phyloP scores from a whole-genome alignment of 2,797 vertebrate genomes.

The Phataginus tetradactyla region DNA sequence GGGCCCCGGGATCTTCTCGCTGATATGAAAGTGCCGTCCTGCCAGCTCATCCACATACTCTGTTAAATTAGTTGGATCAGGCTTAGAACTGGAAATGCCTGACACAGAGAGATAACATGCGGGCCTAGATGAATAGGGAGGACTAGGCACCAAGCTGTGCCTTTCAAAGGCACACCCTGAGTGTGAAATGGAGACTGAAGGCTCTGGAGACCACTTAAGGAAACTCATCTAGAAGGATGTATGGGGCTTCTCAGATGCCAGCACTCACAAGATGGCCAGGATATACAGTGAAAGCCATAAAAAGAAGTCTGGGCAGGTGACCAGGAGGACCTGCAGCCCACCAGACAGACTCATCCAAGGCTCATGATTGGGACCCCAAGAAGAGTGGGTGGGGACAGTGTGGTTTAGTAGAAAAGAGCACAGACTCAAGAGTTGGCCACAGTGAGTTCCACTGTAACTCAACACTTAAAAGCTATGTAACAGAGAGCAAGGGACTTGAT shows the following conservation, averaged over 20 bases:
- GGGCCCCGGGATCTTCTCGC: conserved; percentile 43
- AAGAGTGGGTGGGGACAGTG: background rate
- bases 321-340: background rate
- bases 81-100: conserved; percentile 64
- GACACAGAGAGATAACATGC: background rate
- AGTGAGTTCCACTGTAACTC: background rate
- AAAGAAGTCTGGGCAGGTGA: background rate
- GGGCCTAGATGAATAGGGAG: background rate
- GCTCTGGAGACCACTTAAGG: background rate
- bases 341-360: background rate
- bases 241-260: background rate
- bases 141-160: background rate
- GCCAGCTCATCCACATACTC: conserved; percentile 48
- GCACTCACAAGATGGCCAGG: background rate
- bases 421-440: background rate
- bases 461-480: rapidly evolving
- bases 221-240: background rate
- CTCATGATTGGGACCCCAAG: background rate
- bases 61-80: background rate
- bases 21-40: background rate
- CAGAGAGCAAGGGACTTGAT: background rate
- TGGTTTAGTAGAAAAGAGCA: background rate
- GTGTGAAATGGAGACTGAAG: background rate
- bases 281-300: background rate
- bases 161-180: background rate